Percentiles rank a stretch among this genome's conserved stretches.
Conservation (phyloP, 1,140 invertebrate species). For the Myzus persicae region DNA sequence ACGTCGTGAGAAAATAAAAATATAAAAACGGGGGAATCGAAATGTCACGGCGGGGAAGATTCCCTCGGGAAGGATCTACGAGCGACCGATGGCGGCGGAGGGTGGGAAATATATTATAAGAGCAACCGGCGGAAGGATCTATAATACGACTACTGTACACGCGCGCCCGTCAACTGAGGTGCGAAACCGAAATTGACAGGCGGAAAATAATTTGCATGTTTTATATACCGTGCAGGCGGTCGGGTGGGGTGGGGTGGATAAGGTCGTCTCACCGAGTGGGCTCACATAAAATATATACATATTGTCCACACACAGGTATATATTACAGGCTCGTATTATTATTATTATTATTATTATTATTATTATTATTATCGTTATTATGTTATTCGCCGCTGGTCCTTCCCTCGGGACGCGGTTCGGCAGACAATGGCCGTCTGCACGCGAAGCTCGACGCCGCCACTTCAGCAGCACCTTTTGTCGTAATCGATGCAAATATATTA, state of each 20-base stretch:
- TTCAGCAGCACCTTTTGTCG: not conserved
- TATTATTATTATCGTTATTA: conserved; percentile 16
- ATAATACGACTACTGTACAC: not conserved
- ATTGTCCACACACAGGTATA: not conserved
- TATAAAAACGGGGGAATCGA: conserved; percentile 42
- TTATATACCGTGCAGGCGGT: not conserved
- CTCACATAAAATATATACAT: not conserved
- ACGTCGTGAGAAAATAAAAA: conserved; percentile 15
- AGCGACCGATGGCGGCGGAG: not conserved
- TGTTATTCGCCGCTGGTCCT: not conserved
- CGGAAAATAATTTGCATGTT: conserved; percentile 57
- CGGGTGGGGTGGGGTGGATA: not conserved
- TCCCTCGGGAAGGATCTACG: conserved; percentile 25
- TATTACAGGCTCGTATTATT: not conserved
- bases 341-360: no score
- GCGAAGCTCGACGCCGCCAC: not conserved
- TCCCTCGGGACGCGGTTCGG: not conserved
- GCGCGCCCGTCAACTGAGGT: not conserved
- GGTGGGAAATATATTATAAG: not conserved
- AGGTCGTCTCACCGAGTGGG: not conserved
- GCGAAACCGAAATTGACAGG: conserved; percentile 52
- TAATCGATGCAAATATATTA: conserved; percentile 15
- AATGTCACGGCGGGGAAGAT: conserved; percentile 33
- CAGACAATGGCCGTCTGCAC: conserved; percentile 17
- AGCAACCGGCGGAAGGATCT: not conserved